Evolutionary conservation across 2,113 vertebrate genomes (phyloP).

Genomic region (Psilopogon haemacephalus): DNA sequence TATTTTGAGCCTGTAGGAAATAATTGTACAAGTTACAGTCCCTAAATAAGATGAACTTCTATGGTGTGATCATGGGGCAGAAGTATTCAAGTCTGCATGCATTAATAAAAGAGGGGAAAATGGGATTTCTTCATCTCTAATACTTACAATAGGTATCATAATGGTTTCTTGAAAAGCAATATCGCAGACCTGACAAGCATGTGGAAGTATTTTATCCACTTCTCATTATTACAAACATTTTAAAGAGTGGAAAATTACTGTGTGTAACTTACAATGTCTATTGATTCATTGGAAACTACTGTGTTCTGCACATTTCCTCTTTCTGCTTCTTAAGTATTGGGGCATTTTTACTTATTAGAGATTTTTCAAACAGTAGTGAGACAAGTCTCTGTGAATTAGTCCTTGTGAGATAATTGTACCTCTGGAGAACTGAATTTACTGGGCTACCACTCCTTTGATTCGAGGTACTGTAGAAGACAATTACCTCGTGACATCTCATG

Average conservation of each 20-base stretch:
- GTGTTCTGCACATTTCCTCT: not conserved
- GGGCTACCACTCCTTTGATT: not conserved
- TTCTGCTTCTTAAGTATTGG: not conserved
- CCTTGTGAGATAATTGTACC: not conserved
- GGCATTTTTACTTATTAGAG: not conserved
- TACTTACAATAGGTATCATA: not conserved
- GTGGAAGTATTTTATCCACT: not conserved
- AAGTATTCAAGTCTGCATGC: not conserved
- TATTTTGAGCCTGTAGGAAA: not conserved
- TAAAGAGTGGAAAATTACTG: not conserved
- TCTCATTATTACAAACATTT: not conserved
- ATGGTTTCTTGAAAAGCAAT: not conserved
- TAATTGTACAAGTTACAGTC: not conserved
- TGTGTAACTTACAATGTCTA: rapidly evolving
- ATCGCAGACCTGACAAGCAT: not conserved
- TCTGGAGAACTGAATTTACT: not conserved
- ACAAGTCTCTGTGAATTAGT: not conserved
- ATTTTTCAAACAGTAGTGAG: not conserved
- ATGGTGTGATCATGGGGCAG: not conserved
- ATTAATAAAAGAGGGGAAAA: not conserved
- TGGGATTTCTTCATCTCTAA: not conserved
- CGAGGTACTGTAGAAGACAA: not conserved
- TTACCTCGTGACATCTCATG: constrained; percentile 10
- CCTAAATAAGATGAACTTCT: not conserved
- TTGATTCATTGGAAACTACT: not conserved